Evolutionary conservation across 2,888 invertebrate species (phyloP), one percentile per base, ranked within the genome.

Genomic region (Pherbina coryleti): DNA sequence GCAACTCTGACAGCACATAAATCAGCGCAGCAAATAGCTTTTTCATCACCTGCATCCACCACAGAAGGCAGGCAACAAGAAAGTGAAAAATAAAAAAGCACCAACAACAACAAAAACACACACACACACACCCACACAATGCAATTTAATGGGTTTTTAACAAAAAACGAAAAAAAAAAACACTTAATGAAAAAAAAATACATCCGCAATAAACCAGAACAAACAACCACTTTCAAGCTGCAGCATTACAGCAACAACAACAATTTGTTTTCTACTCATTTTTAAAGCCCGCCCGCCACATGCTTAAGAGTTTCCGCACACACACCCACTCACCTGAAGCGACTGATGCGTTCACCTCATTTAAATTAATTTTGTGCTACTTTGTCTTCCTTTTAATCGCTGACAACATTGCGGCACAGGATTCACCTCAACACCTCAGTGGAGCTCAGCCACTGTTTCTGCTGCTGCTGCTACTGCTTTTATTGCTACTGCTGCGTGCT

Each of bases 341-440:
- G 14, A 2, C 44, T 44, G 11, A 44, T 14, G 44, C 66, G 31
- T 69, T 69, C 25, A 69, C 49, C 28, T 69, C 72, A 57, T 72
- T 51, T 72, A 72, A 72, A 72, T 72, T 72, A 72, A 72, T 57
- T 72, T 37, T 37, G 34, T n/a, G 53, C 34, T 37, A 60, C 19
- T 72, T 72, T 57, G 72, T 72, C 60, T 72, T 14, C 17, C 57
- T 19, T 31, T 28, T 34, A 66, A 66, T 67, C 70, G 53, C 53
- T 25, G 9, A 53, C 25, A 28, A 25, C 31, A 31, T 70, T 25
- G 51, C 51, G n/a, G 17, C 51, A 31, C 51, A 53, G 49, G 25
- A 44, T 19, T 69, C 51, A 31, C 51, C 25, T 71, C n/a, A 17
- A 17, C 55, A 19, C 31, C 53, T 19, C 53, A n/a, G 17, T 22